Base-by-base conservation (phyloP, 2,888 invertebrate species). In the Phymatocera aterrima region DNA sequence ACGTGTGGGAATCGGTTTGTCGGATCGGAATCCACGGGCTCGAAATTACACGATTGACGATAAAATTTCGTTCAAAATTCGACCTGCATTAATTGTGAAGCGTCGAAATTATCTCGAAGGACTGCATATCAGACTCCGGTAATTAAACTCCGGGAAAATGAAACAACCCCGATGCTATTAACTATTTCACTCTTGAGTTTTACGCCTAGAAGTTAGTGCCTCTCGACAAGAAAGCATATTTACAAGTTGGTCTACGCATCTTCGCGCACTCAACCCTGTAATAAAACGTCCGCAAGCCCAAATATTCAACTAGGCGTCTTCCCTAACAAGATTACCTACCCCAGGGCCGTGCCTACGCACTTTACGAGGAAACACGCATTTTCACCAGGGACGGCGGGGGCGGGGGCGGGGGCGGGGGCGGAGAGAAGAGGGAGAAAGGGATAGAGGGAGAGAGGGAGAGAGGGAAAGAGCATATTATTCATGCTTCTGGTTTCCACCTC, bases 231-330 rank as follows among this genome's bases (percentile, higher is more conserved):
- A 34, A 34, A 18, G 34, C 37, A 72, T 72, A 72, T 72, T 72
- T 72, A 72, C 51, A 72, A 51, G 72, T 51, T 72, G 54, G 72
- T n/a, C 31, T 31, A 54, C 60, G 43, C 75, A 51, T 37, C 34
- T n/a, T 2, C 40, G 24, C 72, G 57, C 75, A 40, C 75, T 75
- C 34, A 57, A 60, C 57, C 57, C 37, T 48, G 75, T 57, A 75
- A 75, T 75, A 75, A 75, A 75, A 75, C 40, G 40, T 10, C 72
- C 51, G n/a, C 8, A 21, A 46, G 75, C 40, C 37, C n/a, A 75
- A 75, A 75, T 75, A 75, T 75, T 75, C 75, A 75, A 75, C 75
- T 75, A 75, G 54, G 54, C 75, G 75, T 75, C 75, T 75, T 57
- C 37, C 40, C 75, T 57, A 75, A 75, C 75, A 60, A 75, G 75